phyloP scores from a whole-genome alignment of 1,140 invertebrate species.

The Sinella curviseta region DNA sequence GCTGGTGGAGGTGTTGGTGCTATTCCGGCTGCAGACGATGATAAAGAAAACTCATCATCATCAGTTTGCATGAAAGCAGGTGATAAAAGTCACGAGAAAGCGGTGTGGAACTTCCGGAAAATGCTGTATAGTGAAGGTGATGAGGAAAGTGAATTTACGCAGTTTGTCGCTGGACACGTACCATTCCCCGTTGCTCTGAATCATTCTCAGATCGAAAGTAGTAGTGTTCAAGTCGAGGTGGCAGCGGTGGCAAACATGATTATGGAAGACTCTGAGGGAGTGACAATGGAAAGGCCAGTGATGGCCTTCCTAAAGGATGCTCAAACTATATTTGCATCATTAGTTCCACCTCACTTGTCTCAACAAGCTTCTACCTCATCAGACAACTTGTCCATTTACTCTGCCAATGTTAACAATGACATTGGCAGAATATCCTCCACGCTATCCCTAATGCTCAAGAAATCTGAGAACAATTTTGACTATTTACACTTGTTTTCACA shows the following conservation, averaged over 20 bases:
- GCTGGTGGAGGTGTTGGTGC: not conserved
- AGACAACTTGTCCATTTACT: too few relatives aligned
- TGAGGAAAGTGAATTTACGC: conserved; percentile 4
- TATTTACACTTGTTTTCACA: not conserved
- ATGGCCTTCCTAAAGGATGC: not conserved
- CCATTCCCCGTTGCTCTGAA: conserved; percentile 6
- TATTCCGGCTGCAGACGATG: not conserved
- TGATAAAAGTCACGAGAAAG: not conserved
- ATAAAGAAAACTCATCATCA: not conserved
- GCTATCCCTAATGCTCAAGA: not conserved
- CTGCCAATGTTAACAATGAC: too few relatives aligned
- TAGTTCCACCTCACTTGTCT: not conserved
- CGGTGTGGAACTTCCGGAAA: not conserved
- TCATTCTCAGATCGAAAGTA: not conserved
- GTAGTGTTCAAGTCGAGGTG: not conserved
- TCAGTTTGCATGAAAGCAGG: not conserved
- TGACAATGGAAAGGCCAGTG: not conserved
- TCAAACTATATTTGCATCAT: not conserved
- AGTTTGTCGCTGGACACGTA: not conserved
- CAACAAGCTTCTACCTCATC: too few relatives aligned
- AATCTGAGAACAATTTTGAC: not conserved
- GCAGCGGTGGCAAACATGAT: not conserved
- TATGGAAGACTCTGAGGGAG: not conserved
- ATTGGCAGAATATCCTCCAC: not conserved
- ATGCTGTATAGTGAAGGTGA: conserved; percentile 10